These are phyloP conservation scores for Mellivora capensis DNA, from an alignment of 2,113 vertebrate genomes.

Conservation along the genomic window DNA sequence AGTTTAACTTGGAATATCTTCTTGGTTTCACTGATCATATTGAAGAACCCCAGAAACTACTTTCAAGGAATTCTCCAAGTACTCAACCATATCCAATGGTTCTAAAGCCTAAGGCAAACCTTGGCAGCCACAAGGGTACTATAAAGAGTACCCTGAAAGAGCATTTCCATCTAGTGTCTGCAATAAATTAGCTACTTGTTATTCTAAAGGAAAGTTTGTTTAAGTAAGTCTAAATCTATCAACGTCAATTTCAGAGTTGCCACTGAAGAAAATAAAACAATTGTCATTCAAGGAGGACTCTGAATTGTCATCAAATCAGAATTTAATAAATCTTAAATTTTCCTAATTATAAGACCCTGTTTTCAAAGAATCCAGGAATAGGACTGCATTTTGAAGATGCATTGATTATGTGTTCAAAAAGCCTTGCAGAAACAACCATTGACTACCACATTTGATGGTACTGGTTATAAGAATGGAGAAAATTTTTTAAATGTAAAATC, in stretches of 20 bases:
- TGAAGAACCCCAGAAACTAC: not conserved
- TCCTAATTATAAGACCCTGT: not conserved
- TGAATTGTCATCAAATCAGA: not conserved
- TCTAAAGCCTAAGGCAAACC: not conserved
- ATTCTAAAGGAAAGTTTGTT: not conserved
- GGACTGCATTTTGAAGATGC: not conserved
- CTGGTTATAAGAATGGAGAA: not conserved
- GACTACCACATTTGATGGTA: not conserved
- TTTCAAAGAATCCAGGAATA: not conserved
- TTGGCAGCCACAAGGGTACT: not conserved
- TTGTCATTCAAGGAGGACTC: not conserved
- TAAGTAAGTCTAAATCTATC: not conserved
- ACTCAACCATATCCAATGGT: not conserved
- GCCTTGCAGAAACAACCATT: not conserved
- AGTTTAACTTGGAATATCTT: not conserved
- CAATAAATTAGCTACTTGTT: not conserved
- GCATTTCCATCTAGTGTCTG: not conserved
- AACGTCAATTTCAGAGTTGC: not conserved
- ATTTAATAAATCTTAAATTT: conserved; percentile 13
- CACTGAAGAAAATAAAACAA: not conserved
- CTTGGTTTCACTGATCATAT: not conserved
- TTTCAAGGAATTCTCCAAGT: not conserved
- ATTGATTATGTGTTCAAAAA: not conserved
- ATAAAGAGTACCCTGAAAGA: not conserved
- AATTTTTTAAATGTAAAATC: not conserved